phyloP scores from a whole-genome alignment of 2,113 vertebrate species.

The Mormyrus iriodes region DNA sequence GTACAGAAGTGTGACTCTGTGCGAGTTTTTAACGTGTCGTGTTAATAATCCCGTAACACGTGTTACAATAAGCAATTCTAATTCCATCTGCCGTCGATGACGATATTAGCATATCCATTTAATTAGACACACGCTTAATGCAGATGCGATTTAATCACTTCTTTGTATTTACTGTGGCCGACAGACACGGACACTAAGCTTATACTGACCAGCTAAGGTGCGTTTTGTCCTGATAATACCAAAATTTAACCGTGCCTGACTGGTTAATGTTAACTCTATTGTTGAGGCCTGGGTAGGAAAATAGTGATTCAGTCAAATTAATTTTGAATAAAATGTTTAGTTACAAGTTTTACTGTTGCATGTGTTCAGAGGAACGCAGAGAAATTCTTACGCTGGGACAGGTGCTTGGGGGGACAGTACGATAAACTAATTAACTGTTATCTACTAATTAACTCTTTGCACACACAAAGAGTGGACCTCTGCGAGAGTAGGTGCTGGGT shows the following conservation, averaged over 20 bases:
- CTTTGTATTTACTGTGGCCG: constrained; percentile 43
- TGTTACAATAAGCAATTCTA: constrained; percentile 99
- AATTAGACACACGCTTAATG: constrained; percentile 95
- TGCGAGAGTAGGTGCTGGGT: constrained; percentile 95
- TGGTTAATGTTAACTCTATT: constrained; percentile 77
- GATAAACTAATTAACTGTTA: not conserved
- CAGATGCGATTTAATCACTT: constrained; percentile 96
- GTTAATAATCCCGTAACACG: constrained; percentile 96
- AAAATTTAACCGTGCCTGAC: constrained; percentile 66
- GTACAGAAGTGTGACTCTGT: constrained; percentile 42
- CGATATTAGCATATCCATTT: constrained; percentile 99
- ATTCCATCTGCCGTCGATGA: constrained; percentile 99
- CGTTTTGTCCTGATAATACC: constrained; percentile 81
- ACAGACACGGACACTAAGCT: constrained; percentile 72
- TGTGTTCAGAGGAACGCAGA: not conserved
- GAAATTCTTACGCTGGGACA: not conserved
- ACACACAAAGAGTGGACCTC: constrained; percentile 99
- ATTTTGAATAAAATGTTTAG: constrained; percentile 82
- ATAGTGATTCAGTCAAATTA: constrained; percentile 75
- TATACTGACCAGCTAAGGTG: constrained; percentile 75
- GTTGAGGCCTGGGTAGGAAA: constrained; percentile 72
- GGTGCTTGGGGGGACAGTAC: not conserved
- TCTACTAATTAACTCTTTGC: constrained; percentile 82
- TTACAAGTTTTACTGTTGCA: not conserved
- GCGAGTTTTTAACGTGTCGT: constrained; percentile 81